Base-by-base conservation (phyloP, 2,797 vertebrate genomes). In the Holocentrus rufus region DNA sequence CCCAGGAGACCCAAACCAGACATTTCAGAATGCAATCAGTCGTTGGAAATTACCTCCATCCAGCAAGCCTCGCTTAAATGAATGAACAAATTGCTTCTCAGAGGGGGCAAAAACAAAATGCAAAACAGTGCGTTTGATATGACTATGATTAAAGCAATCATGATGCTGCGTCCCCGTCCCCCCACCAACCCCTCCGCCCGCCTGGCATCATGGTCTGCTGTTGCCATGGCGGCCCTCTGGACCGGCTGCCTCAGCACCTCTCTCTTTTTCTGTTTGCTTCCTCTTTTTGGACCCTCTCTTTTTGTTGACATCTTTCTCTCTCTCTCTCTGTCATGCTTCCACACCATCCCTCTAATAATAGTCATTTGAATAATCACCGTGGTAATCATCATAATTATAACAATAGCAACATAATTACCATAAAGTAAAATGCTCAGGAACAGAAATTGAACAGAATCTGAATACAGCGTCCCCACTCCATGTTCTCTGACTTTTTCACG, bases 21-120 rank as follows among this genome's bases (percentile, higher is more conserved):
- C 53, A 64, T 81, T 81, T 80, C 22, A 72, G 74, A 23, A 82
- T 52, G 56, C 80, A 85, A 84, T 84, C 78, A 79, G 76, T 77
- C 25, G 42, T 70, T 71, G 68, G 75, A 72, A 85, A 84, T 87
- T 65, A 81, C 75, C 67, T 82, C 74, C 62, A 61, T 61, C 44
- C 65, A 65, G 52, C 69, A 50, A 2, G 7, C 17, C 23, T 7
- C 0, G 59, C 34, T 46, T 47, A 71, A 86, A 70, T 44, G 65
- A 76, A 56, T 7, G n/a, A 77, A 82, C 69, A 87, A 84, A 87
- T 73, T 82, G 77, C 72, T 81, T 69, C 65, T 74, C 69, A 17
- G 22, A 15, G 8, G 39, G 54, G 72, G 34, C 53, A 83, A 34
- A 80, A 69, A 70, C 69, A 65, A 81, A 82, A 85, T 74, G 63